phyloP scores from a whole-genome alignment of 2,113 vertebrate species.

The Picathartes gymnocephalus region DNA sequence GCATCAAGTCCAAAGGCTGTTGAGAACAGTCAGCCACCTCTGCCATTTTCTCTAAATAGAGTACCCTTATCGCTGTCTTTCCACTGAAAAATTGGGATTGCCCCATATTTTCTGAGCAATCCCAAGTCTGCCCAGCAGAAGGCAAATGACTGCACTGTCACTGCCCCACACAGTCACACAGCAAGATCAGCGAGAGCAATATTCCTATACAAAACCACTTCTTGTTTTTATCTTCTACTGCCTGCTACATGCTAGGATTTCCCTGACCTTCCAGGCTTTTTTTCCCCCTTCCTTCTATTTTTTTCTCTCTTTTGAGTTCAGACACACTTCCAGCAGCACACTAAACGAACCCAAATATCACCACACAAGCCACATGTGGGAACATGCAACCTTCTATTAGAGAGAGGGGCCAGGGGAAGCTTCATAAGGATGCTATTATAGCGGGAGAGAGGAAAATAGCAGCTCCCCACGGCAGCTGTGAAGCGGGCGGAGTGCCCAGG shows the following conservation, averaged over 20 bases:
- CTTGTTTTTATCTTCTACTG: background rate
- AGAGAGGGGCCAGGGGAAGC: background rate
- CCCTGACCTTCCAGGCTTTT: background rate
- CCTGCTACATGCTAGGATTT: background rate
- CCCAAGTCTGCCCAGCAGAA: background rate
- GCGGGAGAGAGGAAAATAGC: background rate
- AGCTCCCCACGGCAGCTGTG: slow-evolving; percentile 1
- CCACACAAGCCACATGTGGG: rapidly evolving
- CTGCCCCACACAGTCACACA: rapidly evolving
- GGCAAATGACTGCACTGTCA: background rate
- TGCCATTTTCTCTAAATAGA: background rate
- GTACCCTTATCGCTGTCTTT: background rate
- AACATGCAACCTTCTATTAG: background rate
- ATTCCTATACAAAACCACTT: background rate
- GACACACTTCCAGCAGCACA: background rate
- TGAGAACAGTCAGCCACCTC: background rate
- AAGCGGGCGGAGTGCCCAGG: background rate
- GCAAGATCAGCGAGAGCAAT: background rate
- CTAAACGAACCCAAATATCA: background rate
- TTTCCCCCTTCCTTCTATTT: background rate
- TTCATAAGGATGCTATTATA: slow-evolving; percentile 47
- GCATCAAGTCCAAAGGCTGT: background rate
- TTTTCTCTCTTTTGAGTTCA: background rate
- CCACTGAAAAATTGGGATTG: background rate
- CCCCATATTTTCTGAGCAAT: background rate